Conservation (phyloP, 2,797 vertebrate genomes). For the Chaetodon trifasciatus region DNA sequence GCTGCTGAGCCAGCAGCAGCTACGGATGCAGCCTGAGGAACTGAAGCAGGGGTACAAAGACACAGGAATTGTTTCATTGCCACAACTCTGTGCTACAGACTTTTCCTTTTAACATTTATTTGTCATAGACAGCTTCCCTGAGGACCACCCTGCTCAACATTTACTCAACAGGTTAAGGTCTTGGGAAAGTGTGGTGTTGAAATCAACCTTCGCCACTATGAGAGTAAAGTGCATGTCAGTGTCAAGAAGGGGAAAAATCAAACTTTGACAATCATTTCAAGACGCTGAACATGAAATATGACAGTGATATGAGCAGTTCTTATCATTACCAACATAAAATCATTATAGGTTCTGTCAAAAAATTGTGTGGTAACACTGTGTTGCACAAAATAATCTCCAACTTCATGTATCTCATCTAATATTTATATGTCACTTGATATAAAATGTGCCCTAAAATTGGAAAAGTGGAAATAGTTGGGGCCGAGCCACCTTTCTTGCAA, state of each 20-base stretch:
- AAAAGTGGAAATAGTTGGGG: background rate
- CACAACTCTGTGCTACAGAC: background rate
- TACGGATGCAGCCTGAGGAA: constrained; percentile 17
- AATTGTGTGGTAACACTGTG: background rate
- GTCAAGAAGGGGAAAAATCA: background rate
- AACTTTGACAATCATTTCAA: background rate
- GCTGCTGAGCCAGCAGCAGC: constrained; percentile 13
- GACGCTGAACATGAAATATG: background rate
- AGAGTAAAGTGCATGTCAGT: background rate
- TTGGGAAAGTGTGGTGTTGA: background rate
- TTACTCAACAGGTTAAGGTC: constrained; percentile 3
- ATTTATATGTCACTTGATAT: background rate
- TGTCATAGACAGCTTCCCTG: background rate
- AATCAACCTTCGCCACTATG: background rate
- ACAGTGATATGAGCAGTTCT: background rate
- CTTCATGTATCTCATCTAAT: background rate
- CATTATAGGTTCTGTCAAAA: background rate
- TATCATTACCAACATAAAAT: constrained; percentile 10
- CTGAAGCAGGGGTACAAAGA: background rate
- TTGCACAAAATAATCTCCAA: constrained; percentile 8
- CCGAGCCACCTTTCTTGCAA: background rate
- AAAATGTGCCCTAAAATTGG: background rate
- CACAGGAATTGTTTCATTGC: background rate
- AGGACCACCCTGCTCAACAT: background rate
- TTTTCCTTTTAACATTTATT: background rate